Evolutionary conservation across 1,140 invertebrate species (phyloP).

Genomic region (Drosophila kikkawai): DNA sequence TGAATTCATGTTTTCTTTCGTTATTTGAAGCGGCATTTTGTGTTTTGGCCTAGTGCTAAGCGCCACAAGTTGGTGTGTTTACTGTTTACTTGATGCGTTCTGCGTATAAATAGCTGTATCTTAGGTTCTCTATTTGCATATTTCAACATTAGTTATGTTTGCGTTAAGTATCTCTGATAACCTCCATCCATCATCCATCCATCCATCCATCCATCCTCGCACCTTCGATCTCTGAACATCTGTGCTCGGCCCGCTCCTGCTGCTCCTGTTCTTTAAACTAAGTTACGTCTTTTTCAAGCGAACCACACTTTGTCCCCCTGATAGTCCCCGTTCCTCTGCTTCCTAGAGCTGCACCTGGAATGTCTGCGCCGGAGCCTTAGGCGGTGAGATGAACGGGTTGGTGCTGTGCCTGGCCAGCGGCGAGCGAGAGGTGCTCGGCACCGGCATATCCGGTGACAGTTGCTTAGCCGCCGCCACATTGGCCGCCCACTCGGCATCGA

Average conservation of each 20-base stretch:
- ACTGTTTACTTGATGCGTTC: conserved; percentile 51
- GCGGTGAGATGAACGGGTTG: conserved; percentile 86
- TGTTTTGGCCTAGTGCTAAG: conserved; percentile 52
- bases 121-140: conserved; percentile 51
- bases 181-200: conserved; percentile 50
- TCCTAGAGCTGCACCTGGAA: conserved; percentile 89
- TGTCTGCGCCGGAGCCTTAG: conserved; percentile 86
- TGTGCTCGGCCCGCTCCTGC: conserved; percentile 26
- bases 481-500: conserved; percentile 94
- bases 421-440: conserved; percentile 42
- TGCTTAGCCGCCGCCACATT: conserved; percentile 78
- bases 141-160: conserved; percentile 75
- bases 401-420: conserved; percentile 83
- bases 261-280: conserved; percentile 60
- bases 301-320: conserved; percentile 72
- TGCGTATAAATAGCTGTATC: conserved; percentile 59
- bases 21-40: conserved; percentile 37
- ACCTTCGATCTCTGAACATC: not conserved
- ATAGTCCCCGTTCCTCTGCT: not conserved
- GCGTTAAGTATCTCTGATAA: conserved; percentile 69
- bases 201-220: conserved; percentile 26
- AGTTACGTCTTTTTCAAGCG: conserved; percentile 79
- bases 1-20: conserved; percentile 5
- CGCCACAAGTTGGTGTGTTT: conserved; percentile 43
- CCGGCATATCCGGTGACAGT: conserved; percentile 74